phyloP scores from a whole-genome alignment of 1,140 invertebrate genomes.

The Laupala kohalensis region DNA sequence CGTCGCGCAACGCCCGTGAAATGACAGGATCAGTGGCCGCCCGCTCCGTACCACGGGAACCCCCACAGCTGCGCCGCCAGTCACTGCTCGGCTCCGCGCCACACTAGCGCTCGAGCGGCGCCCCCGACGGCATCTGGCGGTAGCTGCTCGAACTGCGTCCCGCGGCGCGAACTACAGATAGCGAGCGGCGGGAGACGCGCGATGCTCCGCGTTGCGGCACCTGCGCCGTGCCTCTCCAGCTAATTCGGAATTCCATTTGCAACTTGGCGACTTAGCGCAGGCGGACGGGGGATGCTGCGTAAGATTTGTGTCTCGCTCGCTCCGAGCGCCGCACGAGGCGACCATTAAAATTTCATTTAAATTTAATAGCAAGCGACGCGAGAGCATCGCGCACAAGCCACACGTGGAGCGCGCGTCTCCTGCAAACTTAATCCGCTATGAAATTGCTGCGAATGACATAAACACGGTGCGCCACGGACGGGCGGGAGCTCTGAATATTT shows the following conservation, averaged over 20 bases:
- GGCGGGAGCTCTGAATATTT: neutral
- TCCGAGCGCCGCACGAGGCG: neutral
- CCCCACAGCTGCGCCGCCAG: neutral
- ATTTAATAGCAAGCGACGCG: conserved; percentile 4
- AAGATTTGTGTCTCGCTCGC: conserved; percentile 7
- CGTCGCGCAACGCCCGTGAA: conserved; percentile 10
- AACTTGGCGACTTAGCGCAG: conserved; percentile 3
- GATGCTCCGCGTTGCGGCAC: neutral
- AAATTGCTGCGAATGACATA: conserved; percentile 12
- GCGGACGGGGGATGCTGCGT: neutral
- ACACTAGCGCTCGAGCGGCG: neutral
- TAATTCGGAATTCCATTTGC: conserved; percentile 11
- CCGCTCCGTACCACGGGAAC: neutral
- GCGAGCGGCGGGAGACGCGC: neutral
- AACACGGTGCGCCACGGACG: neutral
- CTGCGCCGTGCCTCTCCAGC: neutral
- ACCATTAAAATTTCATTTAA: conserved; percentile 14
- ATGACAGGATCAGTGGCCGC: conserved; percentile 10
- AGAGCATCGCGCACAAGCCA: neutral
- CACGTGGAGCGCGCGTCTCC: neutral
- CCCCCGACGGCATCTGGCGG: neutral
- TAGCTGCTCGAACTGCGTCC: neutral
- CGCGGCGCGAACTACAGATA: neutral
- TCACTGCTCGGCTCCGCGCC: too few relatives aligned
- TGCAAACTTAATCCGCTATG: conserved; percentile 14